Conservation (phyloP, 2,797 vertebrate species). For the Gila robusta region DNA sequence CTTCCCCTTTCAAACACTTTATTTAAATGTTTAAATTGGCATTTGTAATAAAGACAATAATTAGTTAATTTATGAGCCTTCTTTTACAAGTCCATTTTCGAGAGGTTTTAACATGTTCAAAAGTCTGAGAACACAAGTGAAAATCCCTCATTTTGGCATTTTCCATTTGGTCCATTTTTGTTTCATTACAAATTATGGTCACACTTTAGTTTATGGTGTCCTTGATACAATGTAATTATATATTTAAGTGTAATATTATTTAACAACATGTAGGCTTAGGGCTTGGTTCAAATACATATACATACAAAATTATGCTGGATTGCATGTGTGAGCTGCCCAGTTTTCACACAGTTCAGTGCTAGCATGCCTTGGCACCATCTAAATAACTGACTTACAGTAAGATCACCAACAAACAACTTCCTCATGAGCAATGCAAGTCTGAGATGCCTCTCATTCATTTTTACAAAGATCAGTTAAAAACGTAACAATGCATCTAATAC, state of each 20-base stretch:
- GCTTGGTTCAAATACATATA: no score
- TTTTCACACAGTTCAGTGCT: not conserved
- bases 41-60: not conserved
- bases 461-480: not conserved
- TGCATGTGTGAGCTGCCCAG: not conserved
- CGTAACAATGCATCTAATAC: not conserved
- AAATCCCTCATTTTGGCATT: not conserved
- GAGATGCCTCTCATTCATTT: not conserved
- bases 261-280: not conserved
- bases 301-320: not conserved
- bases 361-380: not conserved
- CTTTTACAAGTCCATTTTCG: not conserved
- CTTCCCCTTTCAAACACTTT: not conserved
- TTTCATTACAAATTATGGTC: not conserved
- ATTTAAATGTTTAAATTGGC: not conserved
- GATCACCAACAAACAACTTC: not conserved
- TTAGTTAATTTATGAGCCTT: not conserved
- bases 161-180: not conserved
- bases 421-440: not conserved
- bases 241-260: not conserved
- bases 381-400: constrained; percentile 19
- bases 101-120: not conserved
- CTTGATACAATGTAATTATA: no score
- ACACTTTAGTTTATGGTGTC: not conserved
- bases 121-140: not conserved